Conservation (phyloP, 1,140 invertebrate genomes). For the Zaprionus gabonicus region DNA sequence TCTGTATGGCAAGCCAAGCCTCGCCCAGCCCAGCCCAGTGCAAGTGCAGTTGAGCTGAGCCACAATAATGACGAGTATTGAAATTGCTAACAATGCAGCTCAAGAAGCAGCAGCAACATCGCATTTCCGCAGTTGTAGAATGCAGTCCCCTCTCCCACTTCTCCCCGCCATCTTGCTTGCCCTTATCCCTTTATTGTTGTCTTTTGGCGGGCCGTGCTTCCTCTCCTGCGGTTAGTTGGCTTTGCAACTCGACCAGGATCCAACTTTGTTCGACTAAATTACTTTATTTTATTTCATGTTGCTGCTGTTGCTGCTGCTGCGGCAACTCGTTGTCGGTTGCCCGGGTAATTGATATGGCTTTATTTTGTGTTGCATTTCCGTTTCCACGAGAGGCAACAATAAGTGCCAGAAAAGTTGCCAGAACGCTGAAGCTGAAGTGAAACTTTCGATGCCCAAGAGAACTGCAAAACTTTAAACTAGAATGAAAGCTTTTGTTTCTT, state of each 20-base stretch:
- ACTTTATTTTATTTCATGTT: constrained; percentile 54
- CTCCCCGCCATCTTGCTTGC: not conserved
- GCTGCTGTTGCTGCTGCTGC: not conserved
- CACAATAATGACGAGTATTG: constrained; percentile 73
- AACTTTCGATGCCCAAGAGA: not conserved
- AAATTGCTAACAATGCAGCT: constrained; percentile 65
- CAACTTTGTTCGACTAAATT: constrained; percentile 57
- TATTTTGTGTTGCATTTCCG: constrained; percentile 44
- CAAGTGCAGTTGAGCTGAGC: constrained; percentile 7
- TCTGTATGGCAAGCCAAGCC: too few species aligned
- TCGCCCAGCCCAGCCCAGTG: not conserved
- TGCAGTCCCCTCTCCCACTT: not conserved
- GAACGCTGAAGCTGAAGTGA: not conserved
- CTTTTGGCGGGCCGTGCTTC: constrained; percentile 49
- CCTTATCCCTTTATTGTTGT: constrained; percentile 2
- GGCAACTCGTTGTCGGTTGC: constrained; percentile 31
- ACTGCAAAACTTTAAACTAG: not conserved
- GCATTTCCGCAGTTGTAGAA: constrained; percentile 52
- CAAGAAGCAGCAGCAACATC: not conserved
- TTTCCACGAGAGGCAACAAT: constrained; percentile 20
- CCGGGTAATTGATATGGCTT: constrained; percentile 76
- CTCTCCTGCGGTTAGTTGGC: constrained; percentile 67
- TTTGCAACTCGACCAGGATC: constrained; percentile 67
- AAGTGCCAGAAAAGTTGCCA: not conserved
- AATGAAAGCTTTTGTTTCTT: not conserved